phyloP scores from a whole-genome alignment of 2,888 invertebrate species.

The Torymus texanus region DNA sequence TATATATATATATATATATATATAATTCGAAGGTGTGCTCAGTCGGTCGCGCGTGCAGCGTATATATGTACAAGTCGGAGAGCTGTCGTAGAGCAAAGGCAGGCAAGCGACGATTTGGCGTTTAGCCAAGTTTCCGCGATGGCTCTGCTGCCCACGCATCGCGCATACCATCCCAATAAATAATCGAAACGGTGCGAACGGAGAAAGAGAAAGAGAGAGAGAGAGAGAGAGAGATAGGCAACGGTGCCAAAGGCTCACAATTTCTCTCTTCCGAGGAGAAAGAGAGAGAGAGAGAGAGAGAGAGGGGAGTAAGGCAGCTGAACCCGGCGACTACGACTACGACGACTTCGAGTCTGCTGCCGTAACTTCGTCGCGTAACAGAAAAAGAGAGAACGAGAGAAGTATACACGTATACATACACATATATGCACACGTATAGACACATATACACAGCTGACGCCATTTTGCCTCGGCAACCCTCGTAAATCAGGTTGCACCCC shows the following conservation, averaged over 20 bases:
- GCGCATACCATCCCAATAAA: constrained; percentile 74
- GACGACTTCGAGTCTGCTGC: background rate
- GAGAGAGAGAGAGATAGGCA: background rate
- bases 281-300: background rate
- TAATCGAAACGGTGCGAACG: constrained; percentile 67
- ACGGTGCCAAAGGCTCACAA: constrained; percentile 34
- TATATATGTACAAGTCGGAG: constrained; percentile 66
- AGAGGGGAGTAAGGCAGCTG: constrained; percentile 2
- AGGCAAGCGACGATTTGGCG: constrained; percentile 69
- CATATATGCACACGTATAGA: too few species aligned
- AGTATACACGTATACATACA: too few species aligned
- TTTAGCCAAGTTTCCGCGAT: constrained; percentile 65
- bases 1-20: background rate
- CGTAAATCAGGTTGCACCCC: constrained; percentile 48
- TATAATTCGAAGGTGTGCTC: background rate
- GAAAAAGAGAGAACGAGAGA: too few species aligned
- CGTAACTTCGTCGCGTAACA: background rate
- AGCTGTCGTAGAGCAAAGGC: too few species aligned
- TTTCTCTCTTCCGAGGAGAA: background rate
- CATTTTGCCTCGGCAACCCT: constrained; percentile 27
- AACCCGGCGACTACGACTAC: background rate
- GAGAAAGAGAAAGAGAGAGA: background rate
- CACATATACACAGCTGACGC: too few species aligned
- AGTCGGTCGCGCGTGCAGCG: constrained; percentile 12
- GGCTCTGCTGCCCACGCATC: constrained; percentile 68